phyloP scores from a whole-genome alignment of 1,140 invertebrate genomes.

The Telenomus remus region DNA sequence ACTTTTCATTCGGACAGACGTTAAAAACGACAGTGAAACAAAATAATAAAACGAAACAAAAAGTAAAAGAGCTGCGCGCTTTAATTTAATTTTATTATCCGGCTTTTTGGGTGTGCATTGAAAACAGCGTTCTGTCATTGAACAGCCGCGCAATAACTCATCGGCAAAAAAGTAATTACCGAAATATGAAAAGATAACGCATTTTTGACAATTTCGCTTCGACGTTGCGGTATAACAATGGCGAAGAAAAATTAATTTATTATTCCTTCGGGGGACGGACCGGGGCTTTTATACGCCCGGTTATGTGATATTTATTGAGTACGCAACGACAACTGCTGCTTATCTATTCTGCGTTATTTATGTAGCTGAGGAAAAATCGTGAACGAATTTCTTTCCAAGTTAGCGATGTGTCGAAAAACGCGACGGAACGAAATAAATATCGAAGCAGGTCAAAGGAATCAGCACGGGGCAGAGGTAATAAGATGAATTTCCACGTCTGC shows the following conservation, averaged over 20 bases:
- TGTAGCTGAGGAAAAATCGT: constrained; percentile 49
- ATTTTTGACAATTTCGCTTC: no score
- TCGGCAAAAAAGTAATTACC: no score
- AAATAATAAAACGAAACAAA: no score
- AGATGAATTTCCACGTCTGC: constrained; percentile 62
- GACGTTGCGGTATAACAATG: constrained; percentile 8
- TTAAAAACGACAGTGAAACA: no score
- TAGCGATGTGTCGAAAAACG: constrained; percentile 29
- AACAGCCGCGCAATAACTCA: no score
- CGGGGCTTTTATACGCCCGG: constrained; percentile 37
- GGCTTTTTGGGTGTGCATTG: no score
- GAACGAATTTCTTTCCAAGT: constrained; percentile 41
- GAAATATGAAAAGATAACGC: no score
- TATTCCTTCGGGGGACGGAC: constrained; percentile 23
- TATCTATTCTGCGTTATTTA: constrained; percentile 52
- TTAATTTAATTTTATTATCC: no score
- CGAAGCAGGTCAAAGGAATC: constrained; percentile 64
- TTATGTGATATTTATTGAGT: constrained; percentile 49
- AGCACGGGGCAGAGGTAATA: constrained; percentile 57
- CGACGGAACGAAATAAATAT: constrained; percentile 66
- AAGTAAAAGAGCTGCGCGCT: no score
- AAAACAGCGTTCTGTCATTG: no score
- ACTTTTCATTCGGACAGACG: no score
- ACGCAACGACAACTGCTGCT: constrained; percentile 33
- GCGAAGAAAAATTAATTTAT: constrained; percentile 52